Conservation (phyloP, 2,888 invertebrate species). For the Morpho deidamia region DNA sequence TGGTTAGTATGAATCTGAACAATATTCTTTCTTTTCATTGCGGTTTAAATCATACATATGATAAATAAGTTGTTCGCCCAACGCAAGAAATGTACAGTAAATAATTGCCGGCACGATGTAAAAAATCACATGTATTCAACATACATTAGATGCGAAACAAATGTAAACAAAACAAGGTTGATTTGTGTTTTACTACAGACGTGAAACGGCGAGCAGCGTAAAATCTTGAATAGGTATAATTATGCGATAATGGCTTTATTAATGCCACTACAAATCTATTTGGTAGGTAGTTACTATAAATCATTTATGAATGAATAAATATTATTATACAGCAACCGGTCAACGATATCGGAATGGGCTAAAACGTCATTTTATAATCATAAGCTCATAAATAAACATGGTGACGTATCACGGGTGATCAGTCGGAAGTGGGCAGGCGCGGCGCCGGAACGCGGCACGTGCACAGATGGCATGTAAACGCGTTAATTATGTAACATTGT, state of each 20-base stretch:
- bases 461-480: constrained; percentile 53
- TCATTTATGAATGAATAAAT: constrained; percentile 70
- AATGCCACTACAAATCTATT: constrained; percentile 70
- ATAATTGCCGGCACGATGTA: too few relatives aligned
- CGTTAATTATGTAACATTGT: constrained; percentile 70
- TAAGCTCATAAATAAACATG: constrained; percentile 74
- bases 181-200: constrained; percentile 63
- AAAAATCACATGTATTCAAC: constrained; percentile 7
- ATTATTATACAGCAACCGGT: constrained; percentile 67
- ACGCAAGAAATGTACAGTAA: background rate
- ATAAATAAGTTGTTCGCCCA: background rate
- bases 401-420: constrained; percentile 59
- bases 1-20: too few relatives aligned
- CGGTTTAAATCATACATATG: too few relatives aligned
- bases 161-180: constrained; percentile 42
- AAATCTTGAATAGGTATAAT: constrained; percentile 71
- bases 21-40: too few relatives aligned
- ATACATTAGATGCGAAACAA: constrained; percentile 22
- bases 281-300: constrained; percentile 70
- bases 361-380: constrained; percentile 75
- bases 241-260: constrained; percentile 68
- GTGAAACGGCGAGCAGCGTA: constrained; percentile 41
- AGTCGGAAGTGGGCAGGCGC: constrained; percentile 40
- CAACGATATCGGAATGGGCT: constrained; percentile 70
- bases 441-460: constrained; percentile 35